Conservation (phyloP, 2,113 vertebrate species). For the Motacilla tschutschensis region DNA sequence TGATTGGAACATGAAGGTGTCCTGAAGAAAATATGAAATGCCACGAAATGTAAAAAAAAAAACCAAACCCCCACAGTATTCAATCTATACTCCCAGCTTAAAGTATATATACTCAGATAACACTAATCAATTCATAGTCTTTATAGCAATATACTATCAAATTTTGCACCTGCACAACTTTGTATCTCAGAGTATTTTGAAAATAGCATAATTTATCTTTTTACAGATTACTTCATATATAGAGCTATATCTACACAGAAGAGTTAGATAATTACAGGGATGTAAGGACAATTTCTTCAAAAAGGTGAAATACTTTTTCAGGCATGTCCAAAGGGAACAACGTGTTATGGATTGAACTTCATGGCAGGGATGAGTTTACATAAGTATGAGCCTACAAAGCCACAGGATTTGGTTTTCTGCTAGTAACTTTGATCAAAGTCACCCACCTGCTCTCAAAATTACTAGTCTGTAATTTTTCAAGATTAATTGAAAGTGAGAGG, state of each 20-base stretch:
- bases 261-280: conserved; percentile 42
- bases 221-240: conserved; percentile 35
- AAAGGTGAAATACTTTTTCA: conserved; percentile 22
- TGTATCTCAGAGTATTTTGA: conserved; percentile 59
- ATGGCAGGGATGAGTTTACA: background rate
- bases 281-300: conserved; percentile 43
- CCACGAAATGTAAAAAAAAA: background rate
- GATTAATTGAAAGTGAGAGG: background rate
- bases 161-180: conserved; percentile 40
- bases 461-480: background rate
- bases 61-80: background rate
- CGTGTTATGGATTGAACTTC: background rate
- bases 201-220: conserved; percentile 54
- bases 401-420: conserved; percentile 1
- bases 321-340: conserved; percentile 23
- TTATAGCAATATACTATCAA: conserved; percentile 11
- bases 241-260: conserved; percentile 32
- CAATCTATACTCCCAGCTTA: background rate
- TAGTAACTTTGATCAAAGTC: conserved; percentile 2
- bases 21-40: background rate
- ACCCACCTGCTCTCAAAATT: background rate
- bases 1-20: background rate
- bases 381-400: background rate
- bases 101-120: conserved; percentile 33
- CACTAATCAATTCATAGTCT: conserved; percentile 14